Evolutionary conservation across 2,888 invertebrate species (phyloP).

Genomic region (Nemoura dubitans): DNA sequence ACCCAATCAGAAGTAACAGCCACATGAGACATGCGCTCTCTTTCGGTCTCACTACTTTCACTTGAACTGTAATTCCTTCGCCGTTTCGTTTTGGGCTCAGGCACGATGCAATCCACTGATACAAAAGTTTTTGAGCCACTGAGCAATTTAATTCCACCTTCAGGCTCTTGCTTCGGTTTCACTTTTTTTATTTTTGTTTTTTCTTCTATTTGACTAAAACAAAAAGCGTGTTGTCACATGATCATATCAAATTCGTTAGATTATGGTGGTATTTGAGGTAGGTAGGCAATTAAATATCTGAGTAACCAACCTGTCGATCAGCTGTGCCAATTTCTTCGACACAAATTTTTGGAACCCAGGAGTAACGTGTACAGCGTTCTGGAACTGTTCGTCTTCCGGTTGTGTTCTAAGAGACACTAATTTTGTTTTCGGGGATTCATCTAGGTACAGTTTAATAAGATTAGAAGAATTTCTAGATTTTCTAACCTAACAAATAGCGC

Average conservation of each 20-base stretch:
- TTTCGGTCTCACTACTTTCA: slow-evolving; percentile 27
- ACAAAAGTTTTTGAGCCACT: neutral
- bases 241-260: neutral
- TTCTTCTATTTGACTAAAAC: slow-evolving; percentile 35
- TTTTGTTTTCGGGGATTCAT: neutral
- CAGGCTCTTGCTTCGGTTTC: neutral
- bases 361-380: slow-evolving; percentile 13
- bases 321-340: slow-evolving; percentile 14
- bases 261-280: too few relatives aligned
- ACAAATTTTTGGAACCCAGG: slow-evolving; percentile 35
- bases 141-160: slow-evolving; percentile 27
- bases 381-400: neutral
- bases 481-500: neutral
- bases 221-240: neutral
- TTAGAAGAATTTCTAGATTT: neutral
- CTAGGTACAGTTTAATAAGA: neutral
- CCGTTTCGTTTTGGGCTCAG: neutral
- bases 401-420: neutral
- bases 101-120: neutral
- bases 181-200: neutral
- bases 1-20: slow-evolving; percentile 33
- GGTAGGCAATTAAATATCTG: too few relatives aligned
- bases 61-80: neutral
- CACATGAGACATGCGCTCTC: neutral
- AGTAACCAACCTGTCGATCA: slow-evolving; percentile 17